Evolutionary conservation across 1,140 invertebrate genomes (phyloP).

Genomic region (Pogonus chalceus): DNA sequence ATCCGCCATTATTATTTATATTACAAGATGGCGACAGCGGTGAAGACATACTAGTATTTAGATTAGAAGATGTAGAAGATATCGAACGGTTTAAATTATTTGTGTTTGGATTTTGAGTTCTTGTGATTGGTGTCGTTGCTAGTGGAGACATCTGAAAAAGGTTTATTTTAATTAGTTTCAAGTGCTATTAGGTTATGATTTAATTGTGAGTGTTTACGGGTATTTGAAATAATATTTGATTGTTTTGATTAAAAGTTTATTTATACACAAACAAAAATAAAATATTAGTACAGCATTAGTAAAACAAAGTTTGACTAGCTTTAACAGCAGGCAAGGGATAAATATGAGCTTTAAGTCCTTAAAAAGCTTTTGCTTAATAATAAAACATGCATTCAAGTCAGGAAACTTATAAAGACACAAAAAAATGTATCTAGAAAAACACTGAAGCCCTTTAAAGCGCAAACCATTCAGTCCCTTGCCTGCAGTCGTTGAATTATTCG

Average conservation of each 20-base stretch:
- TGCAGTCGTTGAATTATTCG: slow-evolving; percentile 33
- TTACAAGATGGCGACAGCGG: slow-evolving; percentile 13
- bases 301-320: not conserved
- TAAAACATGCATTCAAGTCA: no score
- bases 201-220: no score
- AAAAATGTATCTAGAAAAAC: not conserved
- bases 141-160: slow-evolving; percentile 43
- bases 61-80: slow-evolving; percentile 18
- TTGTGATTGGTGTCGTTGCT: slow-evolving; percentile 28
- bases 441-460: slow-evolving; percentile 3
- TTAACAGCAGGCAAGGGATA: slow-evolving; percentile 28
- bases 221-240: slow-evolving; percentile 9
- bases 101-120: slow-evolving; percentile 19
- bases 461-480: slow-evolving; percentile 44
- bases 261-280: slow-evolving; percentile 3
- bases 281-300: slow-evolving; percentile 9
- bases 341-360: slow-evolving; percentile 8
- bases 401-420: slow-evolving; percentile 11
- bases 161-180: not conserved
- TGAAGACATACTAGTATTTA: not conserved
- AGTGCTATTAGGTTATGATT: no score
- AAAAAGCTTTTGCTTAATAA: not conserved
- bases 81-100: slow-evolving; percentile 16
- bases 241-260: not conserved
- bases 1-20: slow-evolving; percentile 36